Conservation (phyloP, 2,888 invertebrate genomes). For the Nasonovia ribisnigri region DNA sequence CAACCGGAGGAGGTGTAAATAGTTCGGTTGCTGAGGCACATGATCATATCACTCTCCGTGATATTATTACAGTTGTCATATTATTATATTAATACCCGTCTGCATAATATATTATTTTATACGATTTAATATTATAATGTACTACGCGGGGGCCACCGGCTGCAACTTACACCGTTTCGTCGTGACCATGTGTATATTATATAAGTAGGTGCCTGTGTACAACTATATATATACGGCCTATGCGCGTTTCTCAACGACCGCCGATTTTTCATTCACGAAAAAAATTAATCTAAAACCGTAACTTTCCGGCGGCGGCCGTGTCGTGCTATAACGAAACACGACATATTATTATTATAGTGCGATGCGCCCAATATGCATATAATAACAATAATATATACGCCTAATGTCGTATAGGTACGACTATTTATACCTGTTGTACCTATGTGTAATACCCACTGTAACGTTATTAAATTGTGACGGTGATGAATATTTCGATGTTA, state of each 20-base stretch:
- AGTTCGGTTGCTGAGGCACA: background rate
- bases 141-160: background rate
- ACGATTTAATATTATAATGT: background rate
- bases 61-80: too few species aligned
- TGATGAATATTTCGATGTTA: conserved; percentile 48
- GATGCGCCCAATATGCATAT: too few species aligned
- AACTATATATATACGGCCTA: too few species aligned
- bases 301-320: background rate
- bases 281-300: conserved; percentile 39
- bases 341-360: too few species aligned
- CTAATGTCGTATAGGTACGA: background rate
- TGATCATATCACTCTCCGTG: background rate
- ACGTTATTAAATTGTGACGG: background rate
- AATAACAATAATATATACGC: background rate
- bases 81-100: background rate
- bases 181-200: too few species aligned
- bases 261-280: conserved; percentile 59
- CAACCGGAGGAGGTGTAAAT: background rate
- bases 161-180: background rate
- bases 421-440: background rate
- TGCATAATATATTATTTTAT: background rate
- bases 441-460: background rate
- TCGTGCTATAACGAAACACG: background rate
- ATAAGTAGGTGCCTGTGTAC: background rate
- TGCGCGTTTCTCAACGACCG: conserved; percentile 10